phyloP scores from a whole-genome alignment of 2,797 vertebrate species.

The Hemibagrus guttatus region DNA sequence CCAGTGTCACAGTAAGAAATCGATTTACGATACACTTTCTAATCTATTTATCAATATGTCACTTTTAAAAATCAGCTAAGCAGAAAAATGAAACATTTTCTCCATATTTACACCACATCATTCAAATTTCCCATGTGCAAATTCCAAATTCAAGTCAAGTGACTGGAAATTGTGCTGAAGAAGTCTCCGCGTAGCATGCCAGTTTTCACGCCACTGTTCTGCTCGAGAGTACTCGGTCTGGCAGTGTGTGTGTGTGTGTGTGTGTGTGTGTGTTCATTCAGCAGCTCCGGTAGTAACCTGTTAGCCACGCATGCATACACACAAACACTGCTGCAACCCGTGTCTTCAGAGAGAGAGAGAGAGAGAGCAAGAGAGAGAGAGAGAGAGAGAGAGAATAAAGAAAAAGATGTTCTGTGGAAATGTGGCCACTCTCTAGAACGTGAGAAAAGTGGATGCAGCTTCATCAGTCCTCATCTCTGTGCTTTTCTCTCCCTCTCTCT shows the following conservation, averaged over 20 bases:
- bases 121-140: slow-evolving; percentile 16
- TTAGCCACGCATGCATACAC: slow-evolving; percentile 23
- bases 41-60: background rate
- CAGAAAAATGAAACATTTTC: background rate
- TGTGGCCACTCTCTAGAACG: slow-evolving; percentile 7
- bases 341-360: background rate
- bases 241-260: background rate
- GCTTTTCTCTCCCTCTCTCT: background rate
- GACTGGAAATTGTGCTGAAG: background rate
- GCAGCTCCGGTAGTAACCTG: slow-evolving; percentile 5
- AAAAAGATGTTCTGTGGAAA: slow-evolving; percentile 6
- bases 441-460: slow-evolving; percentile 13
- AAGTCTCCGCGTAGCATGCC: background rate
- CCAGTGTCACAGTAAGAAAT: background rate
- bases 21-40: background rate
- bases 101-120: background rate
- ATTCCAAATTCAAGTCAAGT: background rate
- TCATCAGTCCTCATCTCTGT: slow-evolving; percentile 9
- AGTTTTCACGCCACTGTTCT: background rate
- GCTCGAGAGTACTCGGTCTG: slow-evolving; percentile 1
- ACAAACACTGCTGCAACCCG: background rate
- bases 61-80: background rate
- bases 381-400: too few species aligned
- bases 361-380: background rate
- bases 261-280: background rate